Evolutionary conservation across 2,797 vertebrate species (phyloP).

Genomic region (Bucorvus abyssinicus): DNA sequence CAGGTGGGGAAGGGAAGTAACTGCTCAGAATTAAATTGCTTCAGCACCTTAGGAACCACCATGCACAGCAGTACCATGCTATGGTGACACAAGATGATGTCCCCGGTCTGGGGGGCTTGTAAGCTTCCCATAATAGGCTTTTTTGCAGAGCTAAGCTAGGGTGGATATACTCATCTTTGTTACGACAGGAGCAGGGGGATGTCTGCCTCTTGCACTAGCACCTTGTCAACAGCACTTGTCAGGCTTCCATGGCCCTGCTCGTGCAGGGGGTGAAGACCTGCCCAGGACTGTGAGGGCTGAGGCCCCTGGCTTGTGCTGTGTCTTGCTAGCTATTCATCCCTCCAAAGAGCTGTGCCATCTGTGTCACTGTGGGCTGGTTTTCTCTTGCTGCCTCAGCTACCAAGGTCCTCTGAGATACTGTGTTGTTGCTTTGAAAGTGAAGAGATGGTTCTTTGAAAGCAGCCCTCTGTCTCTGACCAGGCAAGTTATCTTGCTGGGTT

Average conservation of each 20-base stretch:
- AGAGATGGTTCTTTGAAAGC: background rate
- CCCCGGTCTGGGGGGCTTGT: too few relatives aligned
- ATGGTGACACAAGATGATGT: background rate
- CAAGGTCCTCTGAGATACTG: background rate
- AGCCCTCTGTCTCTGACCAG: accelerated
- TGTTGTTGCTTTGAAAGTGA: background rate
- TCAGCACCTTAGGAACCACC: background rate
- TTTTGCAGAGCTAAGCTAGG: background rate
- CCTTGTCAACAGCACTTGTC: accelerated
- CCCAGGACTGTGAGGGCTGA: background rate
- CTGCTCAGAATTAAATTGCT: background rate
- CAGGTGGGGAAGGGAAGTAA: background rate
- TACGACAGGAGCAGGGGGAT: background rate
- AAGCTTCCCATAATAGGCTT: background rate
- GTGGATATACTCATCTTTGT: background rate
- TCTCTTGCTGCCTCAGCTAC: background rate
- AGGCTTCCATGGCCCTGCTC: background rate
- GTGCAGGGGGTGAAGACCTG: background rate
- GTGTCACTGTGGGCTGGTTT: background rate
- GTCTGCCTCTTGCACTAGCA: background rate
- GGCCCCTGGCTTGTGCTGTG: background rate
- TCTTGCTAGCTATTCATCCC: background rate
- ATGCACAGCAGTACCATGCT: accelerated
- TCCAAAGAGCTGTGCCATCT: background rate
- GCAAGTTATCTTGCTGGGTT: background rate